A percentile compares a stretch with the other conserved stretches of the same genome.
phyloP scores from a whole-genome alignment of 2,797 vertebrate species.

The Dendrocincla tyrannina region DNA sequence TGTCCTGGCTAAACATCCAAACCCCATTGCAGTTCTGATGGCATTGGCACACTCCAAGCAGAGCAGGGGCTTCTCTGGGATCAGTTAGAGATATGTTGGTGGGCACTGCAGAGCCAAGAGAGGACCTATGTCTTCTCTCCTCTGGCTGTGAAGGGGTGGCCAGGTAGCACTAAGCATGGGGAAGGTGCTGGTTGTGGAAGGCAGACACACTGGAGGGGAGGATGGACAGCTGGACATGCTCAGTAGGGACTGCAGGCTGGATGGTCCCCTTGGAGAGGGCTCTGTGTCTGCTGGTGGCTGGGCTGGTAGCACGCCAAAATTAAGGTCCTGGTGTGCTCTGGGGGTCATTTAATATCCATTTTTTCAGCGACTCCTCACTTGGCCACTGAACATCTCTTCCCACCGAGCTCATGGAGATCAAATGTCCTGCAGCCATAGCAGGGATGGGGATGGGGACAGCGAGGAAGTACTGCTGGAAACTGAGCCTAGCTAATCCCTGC shows the following conservation, averaged over 20 bases:
- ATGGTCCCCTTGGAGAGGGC: not conserved
- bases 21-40: fast-evolving
- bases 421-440: not conserved
- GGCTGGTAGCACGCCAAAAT: not conserved
- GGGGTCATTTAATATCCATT: not conserved
- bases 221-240: not conserved
- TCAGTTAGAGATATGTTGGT: fast-evolving
- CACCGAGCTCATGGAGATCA: not conserved
- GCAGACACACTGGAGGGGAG: not conserved
- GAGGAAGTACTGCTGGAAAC: not conserved
- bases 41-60: fast-evolving
- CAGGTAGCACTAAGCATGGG: not conserved
- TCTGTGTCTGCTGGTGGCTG: not conserved
- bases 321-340: not conserved
- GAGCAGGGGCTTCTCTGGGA: not conserved
- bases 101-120: not conserved
- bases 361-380: not conserved
- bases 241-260: not conserved
- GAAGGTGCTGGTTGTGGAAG: not conserved
- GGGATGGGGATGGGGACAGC: not conserved
- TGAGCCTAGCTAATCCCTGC: not conserved
- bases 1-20: not conserved
- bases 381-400: not conserved
- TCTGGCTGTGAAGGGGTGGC: not conserved
- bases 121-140: not conserved